Base-by-base conservation (phyloP, 2,797 vertebrate species). In the Momotus momota region DNA sequence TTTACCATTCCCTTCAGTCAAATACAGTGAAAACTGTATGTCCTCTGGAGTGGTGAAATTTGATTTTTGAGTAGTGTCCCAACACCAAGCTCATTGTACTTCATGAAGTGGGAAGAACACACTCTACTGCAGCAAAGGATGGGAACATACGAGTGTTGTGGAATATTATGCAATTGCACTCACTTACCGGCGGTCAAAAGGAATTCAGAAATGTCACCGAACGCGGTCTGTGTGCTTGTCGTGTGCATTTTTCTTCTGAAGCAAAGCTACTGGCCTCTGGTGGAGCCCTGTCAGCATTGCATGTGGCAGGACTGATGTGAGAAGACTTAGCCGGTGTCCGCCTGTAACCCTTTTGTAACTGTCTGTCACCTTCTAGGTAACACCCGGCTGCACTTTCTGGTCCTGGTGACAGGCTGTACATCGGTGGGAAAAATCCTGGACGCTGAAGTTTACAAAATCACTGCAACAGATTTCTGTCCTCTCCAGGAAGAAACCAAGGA, bases 361-460 rank as follows among this genome's bases (percentile, higher is more conserved):
- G 1, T 97, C 85, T 97, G 10, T 97, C 81, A 18, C 65, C 72
- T 97, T 97, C 51, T 82, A 98, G 98, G 98, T 93, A 97, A 93
- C 35, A 1, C 78, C 38, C 91, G 88, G 46, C 97, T 98, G 94
- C 97, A 97, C 94, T 98, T 98, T 94, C 97, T 98, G 97, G 98
- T 98, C 66, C 74, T 98, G 96, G 98, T 98, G 95, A 98, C 98
- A 27, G 98, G 98, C 94, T 98, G 98, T 94, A 96, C 97, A 0
- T 98, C 98, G 0, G 98, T 98, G 92, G 98, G 98, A 92, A 97
- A 98, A 95, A 97, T 98, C 77, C 97, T 98, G 72, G 98, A 98
- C 2, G 96, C 98, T 7, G 98, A 98, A 94, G 98, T 98, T 97
- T 98, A 97, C 97, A 98, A 98, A 92, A 98, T 98, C 95, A 98